A percentile compares a stretch with the other conserved stretches of the same genome.
phyloP scores from a whole-genome alignment of 2,888 invertebrate genomes.

The Diplolepis rosae region DNA sequence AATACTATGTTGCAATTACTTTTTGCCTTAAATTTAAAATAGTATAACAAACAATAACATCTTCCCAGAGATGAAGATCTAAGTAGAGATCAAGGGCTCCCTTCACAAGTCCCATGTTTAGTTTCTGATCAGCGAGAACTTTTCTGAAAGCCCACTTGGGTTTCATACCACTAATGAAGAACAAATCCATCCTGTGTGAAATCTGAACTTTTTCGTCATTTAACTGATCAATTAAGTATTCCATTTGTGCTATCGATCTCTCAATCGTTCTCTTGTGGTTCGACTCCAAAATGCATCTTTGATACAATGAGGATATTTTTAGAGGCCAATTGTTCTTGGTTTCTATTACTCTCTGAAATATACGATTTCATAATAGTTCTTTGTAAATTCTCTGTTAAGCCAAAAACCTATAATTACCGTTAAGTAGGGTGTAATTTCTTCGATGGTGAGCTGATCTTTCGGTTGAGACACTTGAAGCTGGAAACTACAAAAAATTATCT shows the following conservation, averaged over 20 bases:
- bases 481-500: constrained; percentile 75
- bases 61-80: constrained; percentile 90
- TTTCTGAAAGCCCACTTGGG: constrained; percentile 87
- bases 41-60: constrained; percentile 93
- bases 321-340: constrained; percentile 79
- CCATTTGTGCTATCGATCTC: constrained; percentile 89
- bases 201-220: constrained; percentile 72
- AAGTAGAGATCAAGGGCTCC: constrained; percentile 87
- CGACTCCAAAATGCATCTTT: constrained; percentile 86
- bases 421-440: constrained; percentile 89
- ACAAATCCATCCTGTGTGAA: constrained; percentile 75
- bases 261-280: constrained; percentile 88
- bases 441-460: constrained; percentile 85
- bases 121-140: constrained; percentile 85
- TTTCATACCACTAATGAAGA: constrained; percentile 83
- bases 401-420: constrained; percentile 62
- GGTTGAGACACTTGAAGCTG: constrained; percentile 85
- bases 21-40: constrained; percentile 88
- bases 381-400: not conserved
- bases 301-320: constrained; percentile 82
- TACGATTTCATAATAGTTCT: not conserved
- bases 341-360: constrained; percentile 69
- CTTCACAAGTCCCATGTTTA: constrained; percentile 88
- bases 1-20: constrained; percentile 70
- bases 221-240: constrained; percentile 82